A percentile compares a stretch with the other conserved stretches of the same genome.
phyloP scores from a whole-genome alignment of 2,888 invertebrate species.

The Druceiella hillmani region DNA sequence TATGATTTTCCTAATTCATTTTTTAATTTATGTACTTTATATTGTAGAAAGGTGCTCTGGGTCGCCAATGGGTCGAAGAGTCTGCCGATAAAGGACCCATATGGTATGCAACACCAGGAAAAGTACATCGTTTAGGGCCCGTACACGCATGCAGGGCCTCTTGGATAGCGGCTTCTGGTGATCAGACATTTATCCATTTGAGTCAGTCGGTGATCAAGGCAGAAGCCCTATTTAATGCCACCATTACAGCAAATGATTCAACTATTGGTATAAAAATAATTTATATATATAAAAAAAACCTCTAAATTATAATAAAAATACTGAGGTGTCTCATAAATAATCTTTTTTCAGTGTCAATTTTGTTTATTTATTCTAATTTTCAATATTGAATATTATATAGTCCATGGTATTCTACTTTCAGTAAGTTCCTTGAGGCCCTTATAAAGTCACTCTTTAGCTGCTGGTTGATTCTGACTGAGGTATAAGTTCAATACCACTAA shows the following conservation, averaged over 20 bases:
- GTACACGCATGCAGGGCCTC: slow-evolving; percentile 83
- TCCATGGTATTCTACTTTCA: no score
- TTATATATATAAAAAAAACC: neutral
- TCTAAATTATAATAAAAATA: no score
- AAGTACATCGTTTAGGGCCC: slow-evolving; percentile 77
- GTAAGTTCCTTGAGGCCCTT: no score
- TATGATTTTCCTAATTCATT: no score
- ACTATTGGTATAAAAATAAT: slow-evolving; percentile 67
- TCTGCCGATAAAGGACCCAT: slow-evolving; percentile 49
- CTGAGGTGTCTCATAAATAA: no score
- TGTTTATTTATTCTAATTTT: no score
- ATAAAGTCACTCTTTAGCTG: no score
- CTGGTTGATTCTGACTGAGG: no score
- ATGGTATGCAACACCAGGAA: slow-evolving; percentile 69
- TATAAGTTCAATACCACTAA: no score
- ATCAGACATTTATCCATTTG: slow-evolving; percentile 90
- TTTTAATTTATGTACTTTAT: neutral
- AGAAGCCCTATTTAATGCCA: slow-evolving; percentile 79
- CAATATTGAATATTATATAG: no score
- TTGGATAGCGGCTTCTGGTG: slow-evolving; percentile 93
- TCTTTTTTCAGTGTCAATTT: no score
- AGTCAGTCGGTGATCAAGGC: slow-evolving; percentile 92
- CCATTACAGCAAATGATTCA: slow-evolving; percentile 81
- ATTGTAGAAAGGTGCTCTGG: slow-evolving; percentile 53
- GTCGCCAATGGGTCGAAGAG: slow-evolving; percentile 45